phyloP scores from a whole-genome alignment of 2,113 vertebrate species.

The Physeter macrocephalus region DNA sequence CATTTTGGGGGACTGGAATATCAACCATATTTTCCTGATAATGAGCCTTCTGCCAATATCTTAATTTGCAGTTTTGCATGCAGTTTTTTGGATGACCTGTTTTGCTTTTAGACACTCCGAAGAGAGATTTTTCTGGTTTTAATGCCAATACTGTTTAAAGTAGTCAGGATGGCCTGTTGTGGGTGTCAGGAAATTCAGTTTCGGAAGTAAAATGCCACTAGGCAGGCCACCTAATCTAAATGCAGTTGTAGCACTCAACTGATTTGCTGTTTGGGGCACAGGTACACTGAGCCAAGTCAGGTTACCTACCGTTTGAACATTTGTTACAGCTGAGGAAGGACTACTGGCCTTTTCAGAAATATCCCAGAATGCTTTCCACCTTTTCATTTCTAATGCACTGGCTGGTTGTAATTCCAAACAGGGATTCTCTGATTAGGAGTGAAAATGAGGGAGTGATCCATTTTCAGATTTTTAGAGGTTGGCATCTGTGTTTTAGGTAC shows the following conservation, averaged over 20 bases:
- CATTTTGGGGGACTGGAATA: background rate
- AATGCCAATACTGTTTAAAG: background rate
- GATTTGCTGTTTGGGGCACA: background rate
- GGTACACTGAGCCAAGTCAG: background rate
- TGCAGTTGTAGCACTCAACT: background rate
- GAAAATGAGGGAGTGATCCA: background rate
- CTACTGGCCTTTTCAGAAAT: background rate
- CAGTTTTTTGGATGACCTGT: background rate
- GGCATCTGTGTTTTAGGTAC: background rate
- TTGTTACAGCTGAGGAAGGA: background rate
- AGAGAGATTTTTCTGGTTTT: background rate
- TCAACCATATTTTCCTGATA: background rate
- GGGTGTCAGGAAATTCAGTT: background rate
- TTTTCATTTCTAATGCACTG: background rate
- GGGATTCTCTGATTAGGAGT: background rate
- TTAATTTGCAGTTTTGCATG: background rate
- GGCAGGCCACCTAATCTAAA: background rate
- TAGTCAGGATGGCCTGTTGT: background rate
- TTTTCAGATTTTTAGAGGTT: background rate
- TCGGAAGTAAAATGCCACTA: background rate
- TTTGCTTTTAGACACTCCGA: constrained; percentile 29
- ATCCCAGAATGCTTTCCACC: background rate
- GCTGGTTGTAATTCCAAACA: background rate
- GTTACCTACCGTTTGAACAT: background rate
- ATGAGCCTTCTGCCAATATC: background rate